Conservation (phyloP, 2,797 vertebrate genomes). For the Ibycter americanus region DNA sequence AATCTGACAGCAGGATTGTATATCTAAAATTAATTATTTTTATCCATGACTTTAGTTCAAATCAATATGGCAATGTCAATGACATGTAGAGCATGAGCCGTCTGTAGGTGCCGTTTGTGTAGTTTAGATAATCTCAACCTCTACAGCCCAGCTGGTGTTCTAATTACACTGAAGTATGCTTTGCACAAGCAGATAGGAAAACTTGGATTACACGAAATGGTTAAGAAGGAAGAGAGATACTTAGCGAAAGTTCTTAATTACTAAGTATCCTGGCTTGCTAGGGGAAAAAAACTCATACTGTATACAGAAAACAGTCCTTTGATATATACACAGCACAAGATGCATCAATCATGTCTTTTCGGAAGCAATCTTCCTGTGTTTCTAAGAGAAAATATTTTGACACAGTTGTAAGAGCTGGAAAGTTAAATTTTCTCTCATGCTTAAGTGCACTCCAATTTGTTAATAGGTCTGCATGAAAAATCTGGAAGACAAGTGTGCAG, state of each 20-base stretch:
- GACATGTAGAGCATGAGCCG: neutral
- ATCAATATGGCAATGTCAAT: neutral
- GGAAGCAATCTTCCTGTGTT: neutral
- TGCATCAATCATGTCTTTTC: neutral
- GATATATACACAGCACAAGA: neutral
- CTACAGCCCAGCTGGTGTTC: neutral
- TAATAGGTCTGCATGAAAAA: neutral
- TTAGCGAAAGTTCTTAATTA: slow-evolving; percentile 6
- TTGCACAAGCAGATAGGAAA: neutral
- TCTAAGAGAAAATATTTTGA: neutral
- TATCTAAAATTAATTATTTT: slow-evolving; percentile 21
- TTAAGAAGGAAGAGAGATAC: neutral
- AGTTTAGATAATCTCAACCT: neutral
- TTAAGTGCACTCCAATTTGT: neutral
- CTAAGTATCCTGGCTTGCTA: neutral
- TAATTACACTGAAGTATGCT: neutral
- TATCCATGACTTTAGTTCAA: neutral
- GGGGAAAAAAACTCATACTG: neutral
- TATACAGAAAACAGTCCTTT: neutral
- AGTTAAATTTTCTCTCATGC: neutral
- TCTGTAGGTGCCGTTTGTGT: neutral
- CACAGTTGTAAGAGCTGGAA: neutral
- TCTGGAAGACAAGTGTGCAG: neutral
- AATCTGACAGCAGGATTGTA: neutral
- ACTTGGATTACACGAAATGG: neutral